These are phyloP conservation scores for Vicugna pacos DNA, from an alignment of 2,113 vertebrate species.

Conservation along the genomic window DNA sequence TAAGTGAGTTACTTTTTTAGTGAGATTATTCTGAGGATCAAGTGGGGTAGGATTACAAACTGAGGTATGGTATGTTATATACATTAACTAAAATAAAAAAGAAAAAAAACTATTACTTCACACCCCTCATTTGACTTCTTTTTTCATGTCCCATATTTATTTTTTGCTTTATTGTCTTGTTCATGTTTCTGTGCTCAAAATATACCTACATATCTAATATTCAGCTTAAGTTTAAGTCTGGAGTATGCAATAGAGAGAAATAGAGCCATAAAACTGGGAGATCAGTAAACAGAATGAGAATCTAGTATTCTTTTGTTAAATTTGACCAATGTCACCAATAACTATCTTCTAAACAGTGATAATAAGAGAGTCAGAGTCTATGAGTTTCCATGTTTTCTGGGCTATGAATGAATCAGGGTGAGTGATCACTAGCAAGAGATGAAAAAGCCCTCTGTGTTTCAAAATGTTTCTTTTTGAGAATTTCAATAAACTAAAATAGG, in stretches of 20 bases:
- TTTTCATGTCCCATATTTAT: not conserved
- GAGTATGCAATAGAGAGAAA: not conserved
- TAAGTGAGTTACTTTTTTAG: not conserved
- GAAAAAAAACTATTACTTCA: not conserved
- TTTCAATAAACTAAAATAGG: not conserved
- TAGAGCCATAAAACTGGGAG: not conserved
- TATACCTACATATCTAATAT: not conserved
- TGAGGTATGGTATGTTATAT: not conserved
- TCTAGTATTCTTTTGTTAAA: not conserved
- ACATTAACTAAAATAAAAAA: not conserved
- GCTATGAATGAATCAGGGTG: not conserved
- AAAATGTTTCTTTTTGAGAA: not conserved
- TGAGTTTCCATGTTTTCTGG: not conserved
- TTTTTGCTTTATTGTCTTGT: not conserved
- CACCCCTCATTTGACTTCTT: not conserved
- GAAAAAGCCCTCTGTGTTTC: not conserved
- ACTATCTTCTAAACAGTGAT: not conserved
- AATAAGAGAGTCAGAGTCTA: not conserved
- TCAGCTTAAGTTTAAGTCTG: not conserved
- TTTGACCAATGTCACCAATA: not conserved
- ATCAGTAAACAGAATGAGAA: not conserved
- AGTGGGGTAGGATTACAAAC: not conserved
- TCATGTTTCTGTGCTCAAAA: conserved; percentile 17
- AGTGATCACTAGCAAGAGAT: not conserved
- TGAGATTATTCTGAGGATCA: not conserved